These are phyloP conservation scores for Protomyctophum bolini DNA, from an alignment of 2,113 vertebrate species.

Conservation along the genomic window DNA sequence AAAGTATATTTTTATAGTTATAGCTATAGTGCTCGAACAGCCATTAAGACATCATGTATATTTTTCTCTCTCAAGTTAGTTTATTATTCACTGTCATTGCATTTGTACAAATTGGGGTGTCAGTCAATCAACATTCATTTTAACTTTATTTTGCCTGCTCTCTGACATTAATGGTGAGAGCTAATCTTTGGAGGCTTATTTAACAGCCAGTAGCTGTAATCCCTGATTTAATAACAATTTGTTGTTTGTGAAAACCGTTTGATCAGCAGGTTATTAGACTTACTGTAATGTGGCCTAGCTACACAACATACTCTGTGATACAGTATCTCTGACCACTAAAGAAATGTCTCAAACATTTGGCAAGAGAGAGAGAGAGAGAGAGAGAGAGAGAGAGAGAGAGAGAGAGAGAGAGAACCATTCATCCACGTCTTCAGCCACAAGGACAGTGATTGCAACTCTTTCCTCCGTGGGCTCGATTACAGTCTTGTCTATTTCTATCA, in stretches of 20 bases:
- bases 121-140: too few relatives aligned
- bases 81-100: too few relatives aligned
- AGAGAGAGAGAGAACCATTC: slow-evolving; percentile 17
- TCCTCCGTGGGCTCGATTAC: slow-evolving; percentile 61
- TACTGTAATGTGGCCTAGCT: slow-evolving; percentile 18
- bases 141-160: too few relatives aligned
- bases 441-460: slow-evolving; percentile 37
- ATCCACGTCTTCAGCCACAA: slow-evolving; percentile 9
- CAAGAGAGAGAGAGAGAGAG: neutral
- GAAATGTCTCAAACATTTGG: slow-evolving; percentile 15
- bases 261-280: slow-evolving; percentile 22
- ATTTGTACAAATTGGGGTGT: too few relatives aligned
- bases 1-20: too few relatives aligned
- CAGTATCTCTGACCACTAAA: slow-evolving; percentile 23
- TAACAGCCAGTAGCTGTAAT: neutral
- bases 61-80: too few relatives aligned
- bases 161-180: too few relatives aligned
- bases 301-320: neutral
- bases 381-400: neutral
- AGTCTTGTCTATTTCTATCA: slow-evolving; percentile 72
- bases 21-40: too few relatives aligned
- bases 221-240: neutral
- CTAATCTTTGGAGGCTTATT: too few relatives aligned
- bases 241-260: too few relatives aligned
- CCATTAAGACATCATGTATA: too few relatives aligned